Percentiles rank a stretch among this genome's conserved stretches.
phyloP scores from a whole-genome alignment of 1,140 invertebrate species.

The Meloidogyne floridensis region DNA sequence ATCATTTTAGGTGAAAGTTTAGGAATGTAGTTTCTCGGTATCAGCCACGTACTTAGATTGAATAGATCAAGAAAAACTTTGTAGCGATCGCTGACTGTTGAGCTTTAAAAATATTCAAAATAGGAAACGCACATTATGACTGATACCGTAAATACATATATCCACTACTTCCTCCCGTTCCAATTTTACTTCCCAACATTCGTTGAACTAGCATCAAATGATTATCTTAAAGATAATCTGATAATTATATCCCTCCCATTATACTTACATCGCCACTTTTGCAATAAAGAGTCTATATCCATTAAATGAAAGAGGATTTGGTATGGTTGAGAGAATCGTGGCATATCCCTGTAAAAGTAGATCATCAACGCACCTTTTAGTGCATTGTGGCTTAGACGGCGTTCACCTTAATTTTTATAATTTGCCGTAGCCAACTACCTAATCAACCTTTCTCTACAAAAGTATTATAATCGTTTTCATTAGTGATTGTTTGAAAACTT shows the following conservation, averaged over 20 bases:
- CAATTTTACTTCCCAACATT: constrained; percentile 96
- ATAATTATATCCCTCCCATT: neutral
- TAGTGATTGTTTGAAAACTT: constrained; percentile 46
- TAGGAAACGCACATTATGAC: no score
- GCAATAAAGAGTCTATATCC: constrained; percentile 96
- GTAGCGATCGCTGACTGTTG: constrained; percentile 80
- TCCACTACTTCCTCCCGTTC: constrained; percentile 94
- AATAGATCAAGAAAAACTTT: constrained; percentile 97
- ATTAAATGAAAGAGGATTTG: constrained; percentile 88
- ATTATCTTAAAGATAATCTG: constrained; percentile 77
- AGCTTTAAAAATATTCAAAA: neutral
- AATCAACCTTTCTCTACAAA: constrained; percentile 63
- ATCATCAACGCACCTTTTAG: constrained; percentile 96
- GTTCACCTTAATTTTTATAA: constrained; percentile 72
- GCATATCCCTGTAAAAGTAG: constrained; percentile 91
- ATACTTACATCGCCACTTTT: constrained; percentile 93
- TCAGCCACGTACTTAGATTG: constrained; percentile 91
- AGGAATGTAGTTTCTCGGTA: constrained; percentile 87
- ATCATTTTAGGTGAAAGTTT: constrained; percentile 74
- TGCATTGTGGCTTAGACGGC: constrained; percentile 84
- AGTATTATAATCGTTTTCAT: constrained; percentile 37
- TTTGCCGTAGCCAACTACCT: neutral
- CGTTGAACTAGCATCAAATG: constrained; percentile 97
- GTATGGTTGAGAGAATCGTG: constrained; percentile 92
- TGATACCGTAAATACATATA: constrained; percentile 88